Conservation (phyloP, 2,888 invertebrate genomes). For the Clunio marinus region DNA sequence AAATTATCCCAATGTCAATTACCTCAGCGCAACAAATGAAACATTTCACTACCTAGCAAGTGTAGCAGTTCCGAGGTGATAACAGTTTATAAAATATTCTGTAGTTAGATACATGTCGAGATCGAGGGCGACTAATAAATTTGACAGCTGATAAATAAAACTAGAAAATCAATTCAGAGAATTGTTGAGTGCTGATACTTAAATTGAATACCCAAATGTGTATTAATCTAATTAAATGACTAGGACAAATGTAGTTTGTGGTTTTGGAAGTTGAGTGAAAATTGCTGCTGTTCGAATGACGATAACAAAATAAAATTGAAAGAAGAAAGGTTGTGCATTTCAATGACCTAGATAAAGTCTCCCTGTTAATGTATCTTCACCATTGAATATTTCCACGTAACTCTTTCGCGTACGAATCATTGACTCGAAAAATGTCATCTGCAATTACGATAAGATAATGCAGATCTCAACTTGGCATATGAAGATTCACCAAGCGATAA, state of each 20-base stretch:
- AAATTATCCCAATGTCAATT: constrained; percentile 17
- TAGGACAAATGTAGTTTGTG: background rate
- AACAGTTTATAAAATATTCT: background rate
- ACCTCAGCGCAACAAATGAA: background rate
- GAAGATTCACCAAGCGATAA: no score
- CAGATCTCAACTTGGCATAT: no score
- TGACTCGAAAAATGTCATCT: no score
- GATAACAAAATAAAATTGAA: background rate
- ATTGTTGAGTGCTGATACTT: background rate
- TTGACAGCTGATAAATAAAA: background rate
- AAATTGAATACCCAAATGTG: background rate
- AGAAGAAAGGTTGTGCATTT: background rate
- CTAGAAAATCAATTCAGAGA: background rate
- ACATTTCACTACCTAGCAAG: background rate
- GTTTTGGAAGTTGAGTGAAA: background rate
- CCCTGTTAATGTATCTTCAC: background rate
- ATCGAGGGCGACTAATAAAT: no score
- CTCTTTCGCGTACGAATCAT: background rate
- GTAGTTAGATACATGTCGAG: no score
- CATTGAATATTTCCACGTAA: background rate
- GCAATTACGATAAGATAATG: no score
- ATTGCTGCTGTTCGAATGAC: background rate
- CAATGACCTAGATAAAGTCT: background rate
- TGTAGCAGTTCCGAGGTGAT: background rate
- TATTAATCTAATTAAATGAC: background rate